Base-by-base conservation (phyloP, 2,113 vertebrate species). In the Galeopterus variegatus region DNA sequence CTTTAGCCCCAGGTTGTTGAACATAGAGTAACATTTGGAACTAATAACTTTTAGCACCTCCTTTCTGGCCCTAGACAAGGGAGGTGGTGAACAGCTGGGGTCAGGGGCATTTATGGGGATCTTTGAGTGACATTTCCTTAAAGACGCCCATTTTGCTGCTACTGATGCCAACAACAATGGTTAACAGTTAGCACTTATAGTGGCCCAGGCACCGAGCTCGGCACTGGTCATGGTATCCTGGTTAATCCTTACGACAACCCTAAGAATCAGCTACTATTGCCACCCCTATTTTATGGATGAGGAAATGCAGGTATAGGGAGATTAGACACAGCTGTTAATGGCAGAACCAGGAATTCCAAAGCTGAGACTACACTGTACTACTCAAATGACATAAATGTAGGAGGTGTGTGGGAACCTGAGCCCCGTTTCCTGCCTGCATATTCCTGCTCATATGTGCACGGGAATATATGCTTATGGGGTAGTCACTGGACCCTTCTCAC, bases 41-140 rank as follows among this genome's bases (percentile, higher is more conserved):
- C 50, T 60, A 52, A n/a, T 33, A 87, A 18, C 21, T 13, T 86
- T 95, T 60, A 93, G 65, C 21, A 62, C 17, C 5, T 67, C 28
- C 64, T 77, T 90, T 80, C 48, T 90, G 67, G 41, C 48, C 19
- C 36, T 52, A 81, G 36, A 81, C 21, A 76, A 95, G n/a, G 50
- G 72, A 84, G 72, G 90, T 84, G 58, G 45, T 95, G 58, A 92
- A 12, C 33, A 84, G 10, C 56, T 95, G 80, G 72, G 13, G 19
- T 83, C 58, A 67, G 67, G 64, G 58, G 5, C 58, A 91, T 36
- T 60, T 67, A 8, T 88, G 73, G 36, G 19, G 33, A 65, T 87
- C 23, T 87, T 81, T 75, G 58, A 91, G 14, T 80, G 54, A 41
- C 48, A 82, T 33, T 76, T 88, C n/a, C 12, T 60, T 52, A 70